Evolutionary conservation across 1,140 invertebrate genomes (phyloP), one percentile per base, ranked within the genome.

Genomic region (Palaemon carinicauda): DNA sequence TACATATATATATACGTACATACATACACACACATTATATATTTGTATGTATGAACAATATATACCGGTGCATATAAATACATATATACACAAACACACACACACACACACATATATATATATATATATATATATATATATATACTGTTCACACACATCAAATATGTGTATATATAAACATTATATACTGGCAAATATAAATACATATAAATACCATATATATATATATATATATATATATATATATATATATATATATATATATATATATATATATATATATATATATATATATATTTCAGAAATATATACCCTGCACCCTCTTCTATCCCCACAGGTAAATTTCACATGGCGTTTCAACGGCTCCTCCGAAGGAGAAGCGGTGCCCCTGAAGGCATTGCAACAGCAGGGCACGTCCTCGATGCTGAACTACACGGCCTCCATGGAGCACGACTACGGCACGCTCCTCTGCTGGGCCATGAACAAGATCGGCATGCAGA

Each of bases 311-410:
- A 17, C 12, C 29, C 2, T 41, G 31, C 19, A 10, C 79, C 29
- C 41, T 29, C 29, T 50, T 27, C 79, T 56, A 41, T 9, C 27
- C 56, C 50, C 15, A 9, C 80, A 89, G 80, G 80, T 82, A 7
- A 92, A 91, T 84, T 96, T 95, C 90, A 93, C 92, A 56, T 96
- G 95, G 95, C 95, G 94, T 91, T 96, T 96, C 91, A 95, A 95
- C 90, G 94, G 92, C 75, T 91, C 93, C 24, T 93, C 93, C 87
- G 94, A 95, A 81, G 93, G 93, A 2, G 92, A 84, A 54, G 75
- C 84, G 1, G 56, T 88, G 24, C 83, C 87, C 54, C 69, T 89
- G 51, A 89, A 90, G 77, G 89, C 89, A 78, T 89, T 81, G 88
- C 90, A 89, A 82, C 89, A 89, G 17, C 88, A 90, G 80, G 83